Evolutionary conservation across 2,888 invertebrate genomes (phyloP).

Genomic region (Tupiocoris notatus): DNA sequence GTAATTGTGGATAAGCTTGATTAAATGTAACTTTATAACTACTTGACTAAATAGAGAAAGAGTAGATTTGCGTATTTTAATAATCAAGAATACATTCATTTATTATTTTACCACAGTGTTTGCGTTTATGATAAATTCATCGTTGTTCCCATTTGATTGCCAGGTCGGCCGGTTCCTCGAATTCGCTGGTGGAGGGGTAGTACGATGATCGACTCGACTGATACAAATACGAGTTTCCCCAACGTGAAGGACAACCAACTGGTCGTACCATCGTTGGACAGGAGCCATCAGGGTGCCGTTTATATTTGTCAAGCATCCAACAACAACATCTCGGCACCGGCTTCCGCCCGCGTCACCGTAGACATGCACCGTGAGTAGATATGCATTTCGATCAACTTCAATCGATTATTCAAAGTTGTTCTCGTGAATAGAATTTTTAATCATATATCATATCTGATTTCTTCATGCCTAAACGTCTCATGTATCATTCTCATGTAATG

Average conservation of each 20-base stretch:
- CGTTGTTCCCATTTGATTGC: not conserved
- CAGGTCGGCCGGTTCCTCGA: slow-evolving; percentile 72
- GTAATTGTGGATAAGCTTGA: too few relatives aligned
- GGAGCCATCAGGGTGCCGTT: slow-evolving; percentile 65
- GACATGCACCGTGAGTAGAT: slow-evolving; percentile 63
- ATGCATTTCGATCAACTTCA: not conserved
- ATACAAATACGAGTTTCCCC: slow-evolving; percentile 57
- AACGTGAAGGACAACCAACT: slow-evolving; percentile 58
- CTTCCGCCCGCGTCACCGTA: slow-evolving; percentile 65
- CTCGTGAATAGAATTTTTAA: too few relatives aligned
- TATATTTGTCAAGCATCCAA: slow-evolving; percentile 75
- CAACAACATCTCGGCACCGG: slow-evolving; percentile 66
- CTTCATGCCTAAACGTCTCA: too few relatives aligned
- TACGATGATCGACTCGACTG: slow-evolving; percentile 62
- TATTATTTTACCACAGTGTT: too few relatives aligned
- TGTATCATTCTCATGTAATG: too few relatives aligned
- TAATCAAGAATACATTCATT: too few relatives aligned
- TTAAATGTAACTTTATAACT: too few relatives aligned
- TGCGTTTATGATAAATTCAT: too few relatives aligned
- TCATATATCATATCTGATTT: too few relatives aligned
- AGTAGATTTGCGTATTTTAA: too few relatives aligned
- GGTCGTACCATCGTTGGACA: slow-evolving; percentile 58
- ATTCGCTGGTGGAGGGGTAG: slow-evolving; percentile 77
- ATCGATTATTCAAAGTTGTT: too few relatives aligned
- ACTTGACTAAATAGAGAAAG: too few relatives aligned